Percentiles rank a stretch among this genome's conserved stretches.
Evolutionary conservation across 2,113 vertebrate species (phyloP).

Genomic region (Nyctibius bracteatus): DNA sequence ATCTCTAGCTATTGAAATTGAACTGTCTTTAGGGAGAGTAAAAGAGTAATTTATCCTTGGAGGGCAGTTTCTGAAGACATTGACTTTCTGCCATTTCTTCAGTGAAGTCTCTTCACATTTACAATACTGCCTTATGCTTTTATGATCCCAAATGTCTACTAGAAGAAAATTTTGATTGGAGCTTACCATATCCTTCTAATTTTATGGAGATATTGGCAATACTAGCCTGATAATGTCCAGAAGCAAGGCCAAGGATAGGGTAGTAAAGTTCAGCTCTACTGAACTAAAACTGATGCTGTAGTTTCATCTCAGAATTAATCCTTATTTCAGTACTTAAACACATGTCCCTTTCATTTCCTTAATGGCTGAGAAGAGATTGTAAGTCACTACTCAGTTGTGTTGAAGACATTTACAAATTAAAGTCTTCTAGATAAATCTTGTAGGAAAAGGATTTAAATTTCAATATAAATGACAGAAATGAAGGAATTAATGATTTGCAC

Average conservation of each 20-base stretch:
- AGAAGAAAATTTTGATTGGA: background rate
- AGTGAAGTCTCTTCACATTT: background rate
- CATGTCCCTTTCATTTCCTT: background rate
- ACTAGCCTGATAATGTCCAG: background rate
- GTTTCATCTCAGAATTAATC: background rate
- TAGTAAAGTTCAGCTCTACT: constrained; percentile 30
- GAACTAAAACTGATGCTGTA: background rate
- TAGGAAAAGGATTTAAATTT: background rate
- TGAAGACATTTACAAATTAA: constrained; percentile 25
- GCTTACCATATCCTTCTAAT: background rate
- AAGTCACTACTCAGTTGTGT: background rate
- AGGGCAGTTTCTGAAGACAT: background rate
- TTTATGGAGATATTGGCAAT: background rate
- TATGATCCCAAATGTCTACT: background rate
- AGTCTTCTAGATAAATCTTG: background rate
- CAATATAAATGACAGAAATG: background rate
- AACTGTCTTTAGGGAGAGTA: background rate
- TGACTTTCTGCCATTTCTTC: background rate
- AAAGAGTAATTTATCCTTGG: background rate
- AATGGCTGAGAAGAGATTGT: background rate
- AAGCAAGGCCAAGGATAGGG: background rate
- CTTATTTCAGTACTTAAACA: background rate
- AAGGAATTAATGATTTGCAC: constrained; percentile 17
- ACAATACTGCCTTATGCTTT: background rate
- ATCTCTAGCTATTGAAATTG: background rate